Percentiles rank a stretch among this genome's conserved stretches.
phyloP scores from a whole-genome alignment of 2,797 vertebrate species.

The Acanthiza pusilla region DNA sequence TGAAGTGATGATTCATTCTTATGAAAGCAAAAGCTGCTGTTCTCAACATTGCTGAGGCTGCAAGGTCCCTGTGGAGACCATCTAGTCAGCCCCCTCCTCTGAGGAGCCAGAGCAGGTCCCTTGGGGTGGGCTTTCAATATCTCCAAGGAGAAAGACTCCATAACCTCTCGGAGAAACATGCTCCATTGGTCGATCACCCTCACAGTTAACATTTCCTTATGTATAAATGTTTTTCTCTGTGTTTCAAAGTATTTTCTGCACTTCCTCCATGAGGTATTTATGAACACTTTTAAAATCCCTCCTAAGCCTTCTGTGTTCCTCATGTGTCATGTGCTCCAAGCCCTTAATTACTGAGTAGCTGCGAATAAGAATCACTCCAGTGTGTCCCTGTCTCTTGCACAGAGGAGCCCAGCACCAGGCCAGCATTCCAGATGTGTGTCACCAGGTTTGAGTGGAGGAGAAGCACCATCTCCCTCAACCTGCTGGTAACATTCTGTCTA shows the following conservation, averaged over 20 bases:
- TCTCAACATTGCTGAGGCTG: neutral
- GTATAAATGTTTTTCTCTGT: neutral
- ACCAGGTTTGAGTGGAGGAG: too few species aligned
- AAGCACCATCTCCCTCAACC: neutral
- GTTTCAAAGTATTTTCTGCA: neutral
- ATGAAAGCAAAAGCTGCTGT: neutral
- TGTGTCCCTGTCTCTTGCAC: neutral
- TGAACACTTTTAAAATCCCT: neutral
- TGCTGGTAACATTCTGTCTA: neutral
- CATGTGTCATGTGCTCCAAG: accelerated
- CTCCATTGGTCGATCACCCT: neutral
- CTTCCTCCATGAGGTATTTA: neutral
- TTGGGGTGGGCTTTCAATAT: neutral
- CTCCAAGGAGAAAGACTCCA: neutral
- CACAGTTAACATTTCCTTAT: neutral
- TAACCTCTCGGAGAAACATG: neutral
- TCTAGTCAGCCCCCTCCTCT: neutral
- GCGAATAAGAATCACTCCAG: neutral
- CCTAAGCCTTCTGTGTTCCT: neutral
- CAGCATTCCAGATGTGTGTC: neutral
- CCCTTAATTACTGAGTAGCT: neutral
- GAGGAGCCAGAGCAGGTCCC: neutral
- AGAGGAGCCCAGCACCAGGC: neutral
- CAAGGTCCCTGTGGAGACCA: too few species aligned
- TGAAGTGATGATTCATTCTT: neutral